Evolutionary conservation across 2,888 invertebrate genomes (phyloP), one percentile per base, ranked within the genome.

Genomic region (Neoaliturus tenellus): DNA sequence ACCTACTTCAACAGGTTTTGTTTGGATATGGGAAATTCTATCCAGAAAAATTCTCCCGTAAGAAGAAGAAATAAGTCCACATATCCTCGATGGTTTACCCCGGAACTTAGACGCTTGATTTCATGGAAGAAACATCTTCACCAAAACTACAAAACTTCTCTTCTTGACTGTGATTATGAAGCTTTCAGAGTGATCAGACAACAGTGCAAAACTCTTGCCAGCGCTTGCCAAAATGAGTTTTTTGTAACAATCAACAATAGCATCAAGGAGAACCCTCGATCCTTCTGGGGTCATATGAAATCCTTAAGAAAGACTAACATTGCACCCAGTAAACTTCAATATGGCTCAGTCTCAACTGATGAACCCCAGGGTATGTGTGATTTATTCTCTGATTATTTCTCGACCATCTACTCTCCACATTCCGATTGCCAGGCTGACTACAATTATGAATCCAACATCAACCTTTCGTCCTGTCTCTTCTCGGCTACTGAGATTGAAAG

Each of bases 201-300:
- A 8, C 62, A 62, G 25, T 62, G 62, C 5, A 71, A 71, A 39
- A 5, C 39, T 12, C 20, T 71, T 5, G 8, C 71, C 8, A 71
- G 35, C 3, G 39, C 5, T 5, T 71, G 71, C 10, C 31, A 71
- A 10, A 39, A 20, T n/a, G 10, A 33, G n/a, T 31, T 71, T 12
- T n/a, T n/a, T n/a, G n/a, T 39, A 39, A 39, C 6, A 39, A 8
- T 55, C 6, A 67, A 67, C 28, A 12, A 67, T 28, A 28, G 39
- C 8, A n/a, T 71, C 33, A 33, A 20, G 17, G n/a, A 71, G 3
- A 39, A 35, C 39, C 39, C 71, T 71, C 31, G 35, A 71, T 71
- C 35, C 23, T 71, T 71, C 33, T 71, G 71, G 71, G 71, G 71
- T 17, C 71, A 71, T 39, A n/a, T 71, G 33, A 71, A 39, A 20